Conservation (phyloP, 1,140 invertebrate genomes). For the Paracyclopina nana region DNA sequence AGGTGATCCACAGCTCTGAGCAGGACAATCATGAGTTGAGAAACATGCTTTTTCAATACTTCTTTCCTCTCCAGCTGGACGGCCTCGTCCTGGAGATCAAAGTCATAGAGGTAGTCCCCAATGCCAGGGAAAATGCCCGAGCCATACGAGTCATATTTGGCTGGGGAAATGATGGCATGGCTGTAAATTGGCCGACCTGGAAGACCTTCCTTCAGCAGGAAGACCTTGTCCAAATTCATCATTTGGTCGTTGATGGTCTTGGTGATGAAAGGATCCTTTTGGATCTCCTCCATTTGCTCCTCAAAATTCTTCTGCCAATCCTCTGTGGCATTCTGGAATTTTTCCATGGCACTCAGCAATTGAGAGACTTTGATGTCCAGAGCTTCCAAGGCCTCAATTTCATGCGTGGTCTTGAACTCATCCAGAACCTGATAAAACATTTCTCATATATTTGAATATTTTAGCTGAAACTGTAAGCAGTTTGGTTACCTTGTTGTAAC, state of each 20-base stretch:
- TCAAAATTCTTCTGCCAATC: too few relatives aligned
- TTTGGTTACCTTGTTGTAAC: neutral
- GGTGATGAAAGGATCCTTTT: conserved; percentile 19
- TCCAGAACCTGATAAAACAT: too few relatives aligned
- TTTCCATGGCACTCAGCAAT: neutral
- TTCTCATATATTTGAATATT: too few relatives aligned
- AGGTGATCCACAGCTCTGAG: neutral
- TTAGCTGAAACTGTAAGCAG: too few relatives aligned
- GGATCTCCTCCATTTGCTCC: too few relatives aligned
- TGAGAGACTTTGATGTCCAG: neutral
- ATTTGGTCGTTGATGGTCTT: conserved; percentile 30
- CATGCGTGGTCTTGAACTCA: too few relatives aligned
- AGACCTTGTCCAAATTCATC: conserved; percentile 29
- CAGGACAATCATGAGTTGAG: neutral
- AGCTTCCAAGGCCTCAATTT: too few relatives aligned
- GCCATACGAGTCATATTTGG: neutral
- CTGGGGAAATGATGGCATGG: neutral
- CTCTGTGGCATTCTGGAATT: too few relatives aligned
- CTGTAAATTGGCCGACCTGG: conserved; percentile 19
- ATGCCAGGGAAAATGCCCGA: neutral
- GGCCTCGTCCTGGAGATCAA: neutral
- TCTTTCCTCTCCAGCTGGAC: neutral
- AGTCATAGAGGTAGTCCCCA: neutral
- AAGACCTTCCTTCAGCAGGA: conserved; percentile 27
- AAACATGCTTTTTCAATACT: neutral